These are phyloP conservation scores for Diplodus puntazzo DNA, from an alignment of 2,797 vertebrate species.

Conservation along the genomic window DNA sequence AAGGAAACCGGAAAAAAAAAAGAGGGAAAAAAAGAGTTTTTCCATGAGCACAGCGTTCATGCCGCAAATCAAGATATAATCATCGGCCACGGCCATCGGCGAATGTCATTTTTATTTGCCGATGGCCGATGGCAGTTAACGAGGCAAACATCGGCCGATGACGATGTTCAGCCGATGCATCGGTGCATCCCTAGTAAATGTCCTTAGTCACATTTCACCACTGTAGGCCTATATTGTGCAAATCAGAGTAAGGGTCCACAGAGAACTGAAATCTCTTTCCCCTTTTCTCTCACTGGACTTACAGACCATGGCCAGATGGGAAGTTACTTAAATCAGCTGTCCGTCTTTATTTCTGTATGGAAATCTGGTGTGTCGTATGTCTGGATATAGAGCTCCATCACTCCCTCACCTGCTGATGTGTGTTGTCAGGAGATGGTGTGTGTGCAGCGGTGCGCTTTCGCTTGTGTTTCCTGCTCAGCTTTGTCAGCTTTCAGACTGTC, in stretches of 20 bases:
- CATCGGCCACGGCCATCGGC: too few species aligned
- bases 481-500: slow-evolving; percentile 33
- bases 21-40: too few species aligned
- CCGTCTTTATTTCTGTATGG: slow-evolving; percentile 45
- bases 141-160: too few species aligned
- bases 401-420: slow-evolving; percentile 52
- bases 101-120: too few species aligned
- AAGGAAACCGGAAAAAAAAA: too few species aligned
- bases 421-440: slow-evolving; percentile 41
- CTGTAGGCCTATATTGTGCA: slow-evolving; percentile 1
- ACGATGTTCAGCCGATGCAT: too few species aligned
- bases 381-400: slow-evolving; percentile 32
- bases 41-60: too few species aligned
- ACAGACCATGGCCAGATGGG: slow-evolving; percentile 54
- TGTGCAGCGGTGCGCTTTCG: slow-evolving; percentile 18
- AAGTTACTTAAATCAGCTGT: slow-evolving; percentile 54
- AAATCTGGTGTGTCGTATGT: slow-evolving; percentile 30
- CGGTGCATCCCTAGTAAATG: too few species aligned
- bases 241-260: neutral
- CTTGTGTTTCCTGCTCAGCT: slow-evolving; percentile 43
- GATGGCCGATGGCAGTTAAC: too few species aligned
- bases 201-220: too few species aligned
- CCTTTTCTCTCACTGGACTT: slow-evolving; percentile 5
- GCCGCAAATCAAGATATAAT: too few species aligned
- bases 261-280: neutral